These are phyloP conservation scores for Meloe dianella DNA, from an alignment of 2,888 invertebrate genomes.

Conservation along the genomic window DNA sequence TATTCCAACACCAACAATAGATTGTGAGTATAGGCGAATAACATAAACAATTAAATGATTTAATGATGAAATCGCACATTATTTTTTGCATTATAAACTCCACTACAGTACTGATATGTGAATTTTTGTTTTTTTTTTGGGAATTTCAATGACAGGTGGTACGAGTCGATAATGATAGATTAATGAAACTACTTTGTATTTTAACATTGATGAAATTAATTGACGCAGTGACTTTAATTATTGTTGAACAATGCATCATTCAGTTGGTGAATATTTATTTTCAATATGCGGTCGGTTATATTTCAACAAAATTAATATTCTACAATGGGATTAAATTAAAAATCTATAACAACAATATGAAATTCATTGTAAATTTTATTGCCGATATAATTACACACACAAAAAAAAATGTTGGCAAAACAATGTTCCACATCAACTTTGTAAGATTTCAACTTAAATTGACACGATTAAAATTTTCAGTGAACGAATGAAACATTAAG, in stretches of 20 bases:
- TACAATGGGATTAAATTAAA: neutral
- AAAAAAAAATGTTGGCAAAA: neutral
- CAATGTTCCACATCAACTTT: neutral
- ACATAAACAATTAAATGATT: neutral
- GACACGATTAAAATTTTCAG: conserved; percentile 9
- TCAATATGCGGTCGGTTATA: neutral
- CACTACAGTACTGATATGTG: too few species aligned
- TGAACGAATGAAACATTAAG: conserved; percentile 6
- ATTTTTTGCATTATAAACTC: too few species aligned
- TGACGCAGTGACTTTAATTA: conserved; percentile 1
- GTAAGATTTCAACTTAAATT: neutral
- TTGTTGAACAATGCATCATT: neutral
- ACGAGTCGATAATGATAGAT: neutral
- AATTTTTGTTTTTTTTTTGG: too few species aligned
- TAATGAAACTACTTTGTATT: neutral
- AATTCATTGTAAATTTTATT: neutral
- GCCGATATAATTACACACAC: neutral
- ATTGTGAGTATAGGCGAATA: neutral
- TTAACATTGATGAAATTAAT: neutral
- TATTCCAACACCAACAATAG: neutral
- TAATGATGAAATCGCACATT: neutral
- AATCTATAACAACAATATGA: neutral
- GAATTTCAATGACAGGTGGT: neutral
- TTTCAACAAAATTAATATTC: conserved; percentile 5
- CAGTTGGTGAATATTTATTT: neutral